Conservation (phyloP, 2,113 vertebrate species). For the Amazona vittata region DNA sequence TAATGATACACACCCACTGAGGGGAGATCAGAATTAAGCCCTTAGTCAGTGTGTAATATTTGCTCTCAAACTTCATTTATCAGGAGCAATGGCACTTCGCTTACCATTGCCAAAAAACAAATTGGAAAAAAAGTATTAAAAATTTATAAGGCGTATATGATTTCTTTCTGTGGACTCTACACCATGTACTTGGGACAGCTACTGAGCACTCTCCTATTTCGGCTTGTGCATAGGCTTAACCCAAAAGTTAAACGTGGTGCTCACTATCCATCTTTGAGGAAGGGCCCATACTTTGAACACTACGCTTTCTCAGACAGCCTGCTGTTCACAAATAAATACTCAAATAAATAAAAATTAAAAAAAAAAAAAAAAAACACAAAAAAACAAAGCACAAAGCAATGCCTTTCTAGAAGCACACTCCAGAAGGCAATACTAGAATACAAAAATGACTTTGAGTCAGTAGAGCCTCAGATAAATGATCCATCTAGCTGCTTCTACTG, state of each 20-base stretch:
- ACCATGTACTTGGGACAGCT: background rate
- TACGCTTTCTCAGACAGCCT: background rate
- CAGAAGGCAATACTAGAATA: background rate
- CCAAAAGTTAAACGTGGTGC: background rate
- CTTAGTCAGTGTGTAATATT: background rate
- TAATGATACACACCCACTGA: conserved; percentile 40
- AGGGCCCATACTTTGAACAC: background rate
- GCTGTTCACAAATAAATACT: background rate
- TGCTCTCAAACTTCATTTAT: conserved; percentile 3
- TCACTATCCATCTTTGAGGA: background rate
- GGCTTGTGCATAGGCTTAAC: background rate
- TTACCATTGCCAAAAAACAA: background rate
- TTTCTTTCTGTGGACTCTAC: background rate
- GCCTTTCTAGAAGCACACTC: background rate
- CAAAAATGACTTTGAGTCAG: background rate
- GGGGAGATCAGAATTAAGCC: conserved; percentile 43
- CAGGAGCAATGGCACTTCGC: background rate
- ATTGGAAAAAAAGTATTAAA: background rate
- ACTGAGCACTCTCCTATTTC: background rate
- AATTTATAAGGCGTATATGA: background rate
- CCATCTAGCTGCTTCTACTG: background rate
- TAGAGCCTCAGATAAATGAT: background rate
- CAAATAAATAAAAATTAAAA: background rate
- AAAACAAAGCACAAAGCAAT: background rate
- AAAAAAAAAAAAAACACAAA: background rate